Percentiles rank a stretch among this genome's conserved stretches.
phyloP scores from a whole-genome alignment of 2,113 vertebrate genomes.

The Anseranas semipalmata region DNA sequence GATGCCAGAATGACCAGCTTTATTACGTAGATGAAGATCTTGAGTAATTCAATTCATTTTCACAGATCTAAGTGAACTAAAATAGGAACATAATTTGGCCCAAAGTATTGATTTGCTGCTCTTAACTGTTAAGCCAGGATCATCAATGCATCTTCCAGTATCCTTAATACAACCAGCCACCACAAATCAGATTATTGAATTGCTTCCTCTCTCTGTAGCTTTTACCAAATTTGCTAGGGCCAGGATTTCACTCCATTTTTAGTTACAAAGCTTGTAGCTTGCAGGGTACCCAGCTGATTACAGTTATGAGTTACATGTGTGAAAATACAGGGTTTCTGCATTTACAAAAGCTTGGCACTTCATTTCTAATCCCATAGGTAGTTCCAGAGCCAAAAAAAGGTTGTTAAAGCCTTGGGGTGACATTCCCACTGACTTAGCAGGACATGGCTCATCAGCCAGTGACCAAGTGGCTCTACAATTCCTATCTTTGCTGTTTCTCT shows the following conservation, averaged over 20 bases:
- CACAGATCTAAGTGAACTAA: constrained; percentile 2
- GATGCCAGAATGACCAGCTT: constrained; percentile 40
- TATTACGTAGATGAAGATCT: neutral
- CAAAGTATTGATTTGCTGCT: constrained; percentile 13
- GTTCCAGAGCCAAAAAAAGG: neutral
- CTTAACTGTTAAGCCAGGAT: neutral
- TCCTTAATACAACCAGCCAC: neutral
- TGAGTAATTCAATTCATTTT: constrained; percentile 31
- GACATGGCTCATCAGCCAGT: neutral
- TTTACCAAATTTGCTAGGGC: neutral
- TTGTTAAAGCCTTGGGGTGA: neutral
- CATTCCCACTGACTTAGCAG: neutral
- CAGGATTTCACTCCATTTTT: neutral
- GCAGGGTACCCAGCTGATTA: neutral
- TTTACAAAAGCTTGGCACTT: neutral
- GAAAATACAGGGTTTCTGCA: neutral
- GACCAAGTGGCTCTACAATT: neutral
- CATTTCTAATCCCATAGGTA: neutral
- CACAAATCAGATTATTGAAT: neutral
- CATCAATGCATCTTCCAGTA: neutral
- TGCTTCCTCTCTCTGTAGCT: neutral
- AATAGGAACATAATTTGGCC: constrained; percentile 24
- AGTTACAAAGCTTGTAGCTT: neutral
- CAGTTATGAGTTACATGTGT: neutral
- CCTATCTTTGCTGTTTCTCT: neutral